Evolutionary conservation across 2,888 invertebrate genomes (phyloP).

Genomic region (Flabesymbios commensalis): DNA sequence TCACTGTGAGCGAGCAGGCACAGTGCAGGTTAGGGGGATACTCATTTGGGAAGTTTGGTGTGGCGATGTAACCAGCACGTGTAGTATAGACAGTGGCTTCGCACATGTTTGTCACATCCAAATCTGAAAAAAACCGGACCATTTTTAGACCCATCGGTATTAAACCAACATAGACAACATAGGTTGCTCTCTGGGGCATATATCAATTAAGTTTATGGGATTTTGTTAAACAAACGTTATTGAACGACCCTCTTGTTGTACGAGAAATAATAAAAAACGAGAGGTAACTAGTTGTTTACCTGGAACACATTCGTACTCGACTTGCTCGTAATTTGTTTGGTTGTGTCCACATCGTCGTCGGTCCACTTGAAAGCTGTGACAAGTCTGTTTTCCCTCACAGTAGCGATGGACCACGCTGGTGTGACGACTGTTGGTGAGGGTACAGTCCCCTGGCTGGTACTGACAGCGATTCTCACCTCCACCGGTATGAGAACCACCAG

Average conservation of each 20-base stretch:
- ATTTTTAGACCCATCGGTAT: no score
- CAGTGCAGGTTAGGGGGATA: conserved; percentile 35
- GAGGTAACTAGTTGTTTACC: no score
- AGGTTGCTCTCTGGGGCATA: no score
- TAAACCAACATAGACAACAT: no score
- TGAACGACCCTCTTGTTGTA: no score
- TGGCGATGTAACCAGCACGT: conserved; percentile 49
- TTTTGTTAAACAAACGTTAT: no score
- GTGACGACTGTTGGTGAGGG: conserved; percentile 21
- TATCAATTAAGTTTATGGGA: no score
- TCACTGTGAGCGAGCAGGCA: conserved; percentile 14
- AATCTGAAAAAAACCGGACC: conserved; percentile 45
- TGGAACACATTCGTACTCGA: conserved; percentile 52
- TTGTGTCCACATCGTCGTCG: conserved; percentile 23
- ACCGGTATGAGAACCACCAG: neutral
- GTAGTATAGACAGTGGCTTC: conserved; percentile 29
- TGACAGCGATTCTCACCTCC: conserved; percentile 1
- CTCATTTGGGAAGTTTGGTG: conserved; percentile 50
- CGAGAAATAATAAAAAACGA: no score
- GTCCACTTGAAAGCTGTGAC: conserved; percentile 30
- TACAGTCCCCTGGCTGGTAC: conserved; percentile 26
- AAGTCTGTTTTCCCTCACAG: conserved; percentile 28
- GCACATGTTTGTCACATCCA: conserved; percentile 46
- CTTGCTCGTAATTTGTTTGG: conserved; percentile 53
- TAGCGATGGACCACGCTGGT: conserved; percentile 26